Conservation (phyloP, 2,797 vertebrate species). For the Rhinella marina region DNA sequence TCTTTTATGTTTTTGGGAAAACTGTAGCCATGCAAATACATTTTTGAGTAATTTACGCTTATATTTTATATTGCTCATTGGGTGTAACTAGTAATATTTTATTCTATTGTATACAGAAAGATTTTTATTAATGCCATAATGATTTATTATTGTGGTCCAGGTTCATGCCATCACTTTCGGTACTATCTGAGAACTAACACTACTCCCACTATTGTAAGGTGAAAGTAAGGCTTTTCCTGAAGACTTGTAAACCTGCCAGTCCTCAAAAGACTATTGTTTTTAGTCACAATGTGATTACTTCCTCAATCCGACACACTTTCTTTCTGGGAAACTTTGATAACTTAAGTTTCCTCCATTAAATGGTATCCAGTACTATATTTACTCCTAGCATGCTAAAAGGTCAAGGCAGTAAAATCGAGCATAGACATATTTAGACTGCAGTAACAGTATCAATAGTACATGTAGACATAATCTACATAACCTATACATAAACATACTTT, state of each 20-base stretch:
- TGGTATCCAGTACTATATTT: background rate
- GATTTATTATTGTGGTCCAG: background rate
- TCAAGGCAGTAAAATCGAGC: background rate
- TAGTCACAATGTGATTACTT: constrained; percentile 42
- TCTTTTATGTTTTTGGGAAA: too few species aligned
- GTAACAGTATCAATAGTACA: too few species aligned
- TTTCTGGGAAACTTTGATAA: constrained; percentile 22
- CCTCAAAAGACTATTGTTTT: constrained; percentile 32
- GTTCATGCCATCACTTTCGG: background rate
- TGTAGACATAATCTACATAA: too few species aligned
- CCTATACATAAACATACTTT: background rate
- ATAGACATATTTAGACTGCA: background rate
- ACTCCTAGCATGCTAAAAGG: background rate
- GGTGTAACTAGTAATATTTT: background rate
- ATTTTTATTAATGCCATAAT: background rate
- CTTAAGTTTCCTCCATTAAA: background rate
- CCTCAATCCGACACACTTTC: constrained; percentile 4
- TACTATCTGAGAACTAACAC: background rate
- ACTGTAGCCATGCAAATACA: too few species aligned
- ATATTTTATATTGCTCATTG: background rate
- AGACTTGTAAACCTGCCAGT: constrained; percentile 29
- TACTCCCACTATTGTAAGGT: constrained; percentile 26
- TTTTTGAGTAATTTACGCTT: background rate
- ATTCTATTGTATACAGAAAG: too few species aligned
- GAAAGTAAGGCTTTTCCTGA: constrained; percentile 7